Base-by-base conservation (phyloP, 2,797 vertebrate species). In the Sebastes kiyomatsui region DNA sequence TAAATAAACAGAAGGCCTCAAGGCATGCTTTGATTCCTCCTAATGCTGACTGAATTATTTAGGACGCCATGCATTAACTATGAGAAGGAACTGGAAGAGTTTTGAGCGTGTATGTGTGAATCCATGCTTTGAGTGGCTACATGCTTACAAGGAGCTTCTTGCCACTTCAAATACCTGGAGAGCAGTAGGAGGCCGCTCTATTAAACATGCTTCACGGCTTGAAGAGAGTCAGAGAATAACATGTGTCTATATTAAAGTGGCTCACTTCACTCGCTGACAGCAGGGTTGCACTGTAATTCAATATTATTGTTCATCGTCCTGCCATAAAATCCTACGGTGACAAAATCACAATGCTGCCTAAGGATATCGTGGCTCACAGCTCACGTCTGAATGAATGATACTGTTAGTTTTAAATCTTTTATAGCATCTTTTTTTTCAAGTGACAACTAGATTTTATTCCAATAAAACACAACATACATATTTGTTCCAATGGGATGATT, bases 21-120 rank as follows among this genome's bases (percentile, higher is more conserved):
- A 67, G 75, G 72, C 72, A 74, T 62, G 66, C 80, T 86, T 80
- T 73, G 81, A 92, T 82, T 86, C 46, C 65, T 76, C 54, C 71
- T 66, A 81, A 84, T 66, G 56, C 75, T 23, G 83, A 25, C 52
- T 93, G 81, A 88, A 95, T 89, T 83, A 94, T 93, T 90, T 25
- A 93, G 77, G 73, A 58, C 4, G 6, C 32, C 11, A 73, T 88
- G 77, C 75, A 80, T 81, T 67, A 86, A 52, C 35, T 33, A 90
- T 85, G 64, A 86, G 64, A 54, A 13, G 16, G 61, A 79, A 71
- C 42, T 28, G 60, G 52, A 83, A 82, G 52, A 68, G 32, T 73
- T 80, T 80, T 67, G 54, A 58, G 61, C 0, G 5, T 77, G 38
- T 46, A 69, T n/a, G 20, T 38, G 79, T 28, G 75, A 14, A 71